phyloP scores from a whole-genome alignment of 2,113 vertebrate species.

The Nothobranchius furzeri region DNA sequence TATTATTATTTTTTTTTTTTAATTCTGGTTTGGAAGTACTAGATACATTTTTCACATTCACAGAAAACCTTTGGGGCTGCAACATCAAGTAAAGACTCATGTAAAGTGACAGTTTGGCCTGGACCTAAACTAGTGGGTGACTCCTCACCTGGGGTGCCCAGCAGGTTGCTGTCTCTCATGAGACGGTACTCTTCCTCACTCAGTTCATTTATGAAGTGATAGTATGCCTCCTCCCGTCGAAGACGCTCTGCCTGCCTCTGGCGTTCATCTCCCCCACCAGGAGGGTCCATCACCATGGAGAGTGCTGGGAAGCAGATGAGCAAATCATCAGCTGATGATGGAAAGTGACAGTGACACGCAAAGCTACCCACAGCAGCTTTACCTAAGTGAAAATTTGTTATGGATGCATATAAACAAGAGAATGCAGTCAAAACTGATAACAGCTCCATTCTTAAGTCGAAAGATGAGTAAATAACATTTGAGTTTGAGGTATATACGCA shows the following conservation, averaged over 20 bases:
- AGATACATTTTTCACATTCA: no score
- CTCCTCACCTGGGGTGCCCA: slow-evolving; percentile 91
- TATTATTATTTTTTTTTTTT: neutral
- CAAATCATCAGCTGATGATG: slow-evolving; percentile 23
- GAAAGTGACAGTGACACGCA: neutral
- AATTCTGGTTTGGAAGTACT: neutral
- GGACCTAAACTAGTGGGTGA: neutral
- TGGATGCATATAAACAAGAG: no score
- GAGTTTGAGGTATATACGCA: neutral
- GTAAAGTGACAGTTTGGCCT: neutral
- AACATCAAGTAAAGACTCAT: neutral
- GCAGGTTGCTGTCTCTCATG: slow-evolving; percentile 93
- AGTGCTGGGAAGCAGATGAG: slow-evolving; percentile 68
- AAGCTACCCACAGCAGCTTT: neutral
- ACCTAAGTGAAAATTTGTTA: neutral
- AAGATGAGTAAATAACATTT: slow-evolving; percentile 1
- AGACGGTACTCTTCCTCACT: slow-evolving; percentile 93
- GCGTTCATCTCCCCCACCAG: slow-evolving; percentile 84
- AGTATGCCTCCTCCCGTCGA: slow-evolving; percentile 93
- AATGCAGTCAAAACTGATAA: no score
- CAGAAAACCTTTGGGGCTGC: neutral
- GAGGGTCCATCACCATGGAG: slow-evolving; percentile 83
- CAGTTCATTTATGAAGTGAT: slow-evolving; percentile 94
- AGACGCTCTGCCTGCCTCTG: slow-evolving; percentile 92
- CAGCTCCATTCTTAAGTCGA: neutral